Base-by-base conservation (phyloP, 2,888 invertebrate species). In the Clivina fossor region DNA sequence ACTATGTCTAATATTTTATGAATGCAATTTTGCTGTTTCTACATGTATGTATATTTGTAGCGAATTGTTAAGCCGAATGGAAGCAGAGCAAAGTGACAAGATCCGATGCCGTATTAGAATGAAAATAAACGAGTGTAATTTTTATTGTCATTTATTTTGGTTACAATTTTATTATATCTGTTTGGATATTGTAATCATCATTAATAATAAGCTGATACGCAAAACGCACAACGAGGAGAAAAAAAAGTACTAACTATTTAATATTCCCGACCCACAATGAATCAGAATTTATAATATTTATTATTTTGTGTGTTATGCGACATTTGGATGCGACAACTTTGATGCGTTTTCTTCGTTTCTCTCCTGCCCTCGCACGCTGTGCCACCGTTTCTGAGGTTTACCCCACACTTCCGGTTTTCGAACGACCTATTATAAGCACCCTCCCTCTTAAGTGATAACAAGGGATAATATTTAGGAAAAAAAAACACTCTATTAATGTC, bases 161-260 rank as follows among this genome's bases (percentile, higher is more conserved):
- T 59, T 59, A 59, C 53, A 59, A 59, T 59, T 59, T 59, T 59
- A 59, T 59, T 59, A 59, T 59, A 59, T 59, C 56, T 56, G 56
- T 56, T 56, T 56, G 49, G 49, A 43, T 56, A 56, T 55, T 55
- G 47, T 55, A 55, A 55, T 55, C 55, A 55, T 55, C 55, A 55
- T 55, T 47, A 55, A 55, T 55, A 47, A 26, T 40, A 55, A 53
- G 44, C 53, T 53, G 53, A 53, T 53, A 53, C 35, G 55, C 47
- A 16, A 30, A 38, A 24, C 35, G 33, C 54, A 46, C 33, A 26
- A 38, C 32, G 35, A 35, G 40, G 28, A 49, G n/a, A 30, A 19
- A 40, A 40, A 43, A 22, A 43, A n/a, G n/a, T n/a, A n/a, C n/a
- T 5, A 43, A 55, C 55, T 55, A 55, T 55, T 55, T 55, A 55